Evolutionary conservation across 37 sponge, comb jelly and placozoan species (phyloP), one percentile per base, ranked within the genome.

Genomic region (Halichondria panicea): DNA sequence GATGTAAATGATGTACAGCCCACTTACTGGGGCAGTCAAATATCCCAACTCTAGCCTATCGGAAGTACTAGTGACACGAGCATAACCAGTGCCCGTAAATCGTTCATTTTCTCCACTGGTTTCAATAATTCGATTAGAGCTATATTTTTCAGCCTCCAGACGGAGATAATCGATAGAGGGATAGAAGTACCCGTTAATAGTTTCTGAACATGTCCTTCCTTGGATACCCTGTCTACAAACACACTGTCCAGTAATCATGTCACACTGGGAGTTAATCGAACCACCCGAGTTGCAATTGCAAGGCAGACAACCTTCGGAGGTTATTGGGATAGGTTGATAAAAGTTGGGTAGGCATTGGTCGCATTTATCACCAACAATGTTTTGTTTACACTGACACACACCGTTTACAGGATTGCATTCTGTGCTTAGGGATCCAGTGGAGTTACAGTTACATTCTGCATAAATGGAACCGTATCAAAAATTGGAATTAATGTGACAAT

Each of bases 251-350:
- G 72, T 65, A 57, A 24, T 24, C 24, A 50, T 43, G 53, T 82
- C 61, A 73, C 89, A 89, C 36, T 60, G 53, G 2, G 30, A 11
- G 54, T 59, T 50, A 0, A 45, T 5, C 9, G 88, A 75, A 7
- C 90, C 90, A 2, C 84, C 75, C 33, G 75, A 56, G 52, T 85
- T 75, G 74, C 94, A 93, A 65, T 89, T 56, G 64, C 94, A 93
- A 1, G 83, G 81, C 35, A 50, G 11, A 37, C 91, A 91, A 4
- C 82, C 86, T 21, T 75, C 24, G 0, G 46, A 22, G 48, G 67
- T 63, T 38, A n/a, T 57, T 32, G 72, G 59, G 39, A 63, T 60
- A 11, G 52, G 61, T 25, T 50, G 63, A 59, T 86, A 93, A 62
- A 68, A 93, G 3, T 87, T 88, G 21, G 59, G 55, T 12, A 25